These are phyloP conservation scores for Drosophila santomea DNA, from an alignment of 1,140 invertebrate genomes.

Conservation along the genomic window DNA sequence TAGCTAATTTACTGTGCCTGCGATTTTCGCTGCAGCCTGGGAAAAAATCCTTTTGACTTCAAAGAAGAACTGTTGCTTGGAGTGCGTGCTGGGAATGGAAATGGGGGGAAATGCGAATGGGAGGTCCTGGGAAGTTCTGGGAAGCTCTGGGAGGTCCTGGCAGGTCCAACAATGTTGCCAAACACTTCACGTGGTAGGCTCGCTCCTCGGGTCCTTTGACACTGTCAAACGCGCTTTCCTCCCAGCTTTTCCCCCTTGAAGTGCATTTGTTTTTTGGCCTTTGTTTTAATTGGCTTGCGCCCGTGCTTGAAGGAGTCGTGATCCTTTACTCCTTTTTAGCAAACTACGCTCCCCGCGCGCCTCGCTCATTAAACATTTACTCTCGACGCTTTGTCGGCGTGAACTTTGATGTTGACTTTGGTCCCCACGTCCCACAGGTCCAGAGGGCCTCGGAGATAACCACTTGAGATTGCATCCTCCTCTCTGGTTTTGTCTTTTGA, in stretches of 20 bases:
- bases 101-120: neutral
- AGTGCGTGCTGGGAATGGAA: constrained; percentile 43
- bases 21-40: constrained; percentile 32
- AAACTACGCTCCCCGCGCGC: constrained; percentile 56
- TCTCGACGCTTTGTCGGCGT: constrained; percentile 80
- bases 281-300: constrained; percentile 80
- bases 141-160: neutral
- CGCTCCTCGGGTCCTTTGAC: constrained; percentile 61
- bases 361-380: constrained; percentile 81
- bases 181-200: constrained; percentile 77
- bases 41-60: constrained; percentile 68
- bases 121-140: neutral
- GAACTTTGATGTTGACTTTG: constrained; percentile 83
- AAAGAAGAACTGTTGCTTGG: constrained; percentile 81
- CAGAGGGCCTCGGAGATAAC: constrained; percentile 67
- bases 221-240: constrained; percentile 60
- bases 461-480: constrained; percentile 78
- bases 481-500: constrained; percentile 60
- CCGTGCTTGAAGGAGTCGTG: constrained; percentile 64
- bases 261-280: constrained; percentile 83
- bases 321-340: constrained; percentile 54
- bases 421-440: constrained; percentile 35
- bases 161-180: constrained; percentile 65
- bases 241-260: constrained; percentile 42
- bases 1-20: constrained; percentile 72